Conservation (phyloP, 2,797 vertebrate genomes). For the Melanotaenia pygmaea region DNA sequence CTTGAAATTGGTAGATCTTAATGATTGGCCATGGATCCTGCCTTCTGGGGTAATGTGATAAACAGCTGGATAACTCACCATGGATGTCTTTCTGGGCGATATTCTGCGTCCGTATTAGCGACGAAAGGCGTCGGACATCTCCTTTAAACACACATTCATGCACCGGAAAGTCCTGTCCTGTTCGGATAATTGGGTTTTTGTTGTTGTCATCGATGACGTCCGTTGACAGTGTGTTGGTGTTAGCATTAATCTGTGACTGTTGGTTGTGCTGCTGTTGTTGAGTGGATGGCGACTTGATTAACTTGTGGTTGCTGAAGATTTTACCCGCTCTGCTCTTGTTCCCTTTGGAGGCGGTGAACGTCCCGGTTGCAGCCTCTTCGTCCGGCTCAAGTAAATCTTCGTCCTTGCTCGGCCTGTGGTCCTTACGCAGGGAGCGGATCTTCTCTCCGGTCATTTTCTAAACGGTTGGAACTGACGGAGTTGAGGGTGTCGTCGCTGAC, state of each 20-base stretch:
- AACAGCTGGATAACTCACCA: constrained; percentile 82
- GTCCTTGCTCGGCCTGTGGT: constrained; percentile 92
- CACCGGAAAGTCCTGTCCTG: constrained; percentile 87
- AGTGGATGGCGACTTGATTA: constrained; percentile 78
- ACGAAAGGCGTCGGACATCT: constrained; percentile 93
- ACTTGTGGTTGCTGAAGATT: constrained; percentile 88
- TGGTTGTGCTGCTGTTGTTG: constrained; percentile 70
- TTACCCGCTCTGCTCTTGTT: constrained; percentile 84
- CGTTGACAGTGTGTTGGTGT: constrained; percentile 74
- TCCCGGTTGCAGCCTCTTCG: constrained; percentile 89
- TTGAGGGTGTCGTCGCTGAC: constrained; percentile 73
- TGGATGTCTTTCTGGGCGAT: constrained; percentile 96
- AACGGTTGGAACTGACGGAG: constrained; percentile 43
- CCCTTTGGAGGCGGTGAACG: constrained; percentile 83
- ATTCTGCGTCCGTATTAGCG: constrained; percentile 95
- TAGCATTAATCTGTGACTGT: constrained; percentile 78
- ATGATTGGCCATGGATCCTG: neutral
- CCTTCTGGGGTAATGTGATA: neutral
- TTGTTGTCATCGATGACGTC: constrained; percentile 82
- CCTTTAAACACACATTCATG: constrained; percentile 97
- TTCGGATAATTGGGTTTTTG: constrained; percentile 79
- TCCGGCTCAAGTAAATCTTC: constrained; percentile 91
- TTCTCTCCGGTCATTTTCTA: constrained; percentile 95
- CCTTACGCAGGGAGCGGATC: constrained; percentile 93
- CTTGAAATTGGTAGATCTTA: constrained; percentile 9